Evolutionary conservation across 2,113 vertebrate species (phyloP), one percentile per base, ranked within the genome.

Genomic region (Halichoeres trimaculatus): DNA sequence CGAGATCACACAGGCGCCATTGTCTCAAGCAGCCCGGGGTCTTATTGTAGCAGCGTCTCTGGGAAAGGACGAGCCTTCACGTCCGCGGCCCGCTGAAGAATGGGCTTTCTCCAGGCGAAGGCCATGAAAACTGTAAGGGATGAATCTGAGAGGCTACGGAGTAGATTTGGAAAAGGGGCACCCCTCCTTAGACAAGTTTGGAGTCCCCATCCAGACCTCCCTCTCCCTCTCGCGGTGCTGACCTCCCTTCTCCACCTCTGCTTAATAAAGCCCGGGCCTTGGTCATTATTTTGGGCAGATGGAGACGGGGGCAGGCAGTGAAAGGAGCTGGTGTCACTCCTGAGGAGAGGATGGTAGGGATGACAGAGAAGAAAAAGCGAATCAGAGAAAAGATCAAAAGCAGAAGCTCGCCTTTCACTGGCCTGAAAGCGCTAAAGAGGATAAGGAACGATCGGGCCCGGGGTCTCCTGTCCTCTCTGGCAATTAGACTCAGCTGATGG

Each of bases 401-500:
- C 93, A 95, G 95, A 86, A 86, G 94, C 95, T 96, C 93, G 93
- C 96, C 97, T 98, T 99, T 98, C 96, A 98, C 96, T 95, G 92
- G 94, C 95, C 95, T 95, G 94, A 98, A 97, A 91, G 95, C 96
- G 96, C 96, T 97, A 97, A 98, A 96, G 95, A 97, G 97, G 96
- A 97, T 95, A 95, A 95, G 95, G 95, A 96, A 96, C 95, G 96
- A 96, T 96, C 96, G 93, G 94, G 94, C 95, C 95, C 88, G 91
- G 95, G 96, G 96, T 97, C 96, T 96, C 94, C 95, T 95, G 95
- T 96, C 95, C 96, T 97, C 96, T 96, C 96, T 97, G 95, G 97
- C 96, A 98, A 98, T 98, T 97, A 99, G 96, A 97, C 96, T 98
- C 97, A 98, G 97, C 96, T 98, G 96, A 98, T 98, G 96, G 95